Evolutionary conservation across 2,888 invertebrate species (phyloP), one percentile per base, ranked within the genome.

Genomic region (Bugula neritina): DNA sequence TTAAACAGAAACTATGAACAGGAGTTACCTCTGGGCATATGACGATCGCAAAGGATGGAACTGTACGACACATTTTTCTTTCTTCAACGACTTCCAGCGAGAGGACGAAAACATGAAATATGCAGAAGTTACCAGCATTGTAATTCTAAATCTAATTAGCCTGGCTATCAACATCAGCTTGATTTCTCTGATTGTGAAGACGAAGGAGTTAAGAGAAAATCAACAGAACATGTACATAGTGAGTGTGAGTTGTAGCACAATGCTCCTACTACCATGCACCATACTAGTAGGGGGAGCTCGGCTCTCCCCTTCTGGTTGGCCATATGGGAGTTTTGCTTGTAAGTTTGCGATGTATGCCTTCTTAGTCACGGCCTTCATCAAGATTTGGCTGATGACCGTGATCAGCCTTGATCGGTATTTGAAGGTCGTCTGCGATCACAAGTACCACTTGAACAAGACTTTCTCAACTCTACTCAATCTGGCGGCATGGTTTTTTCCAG

Each of bases 81-180:
- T 63, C 31, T 63, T 63, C 31, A 63, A 63, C 27, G 63, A 63
- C 31, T 63, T 63, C 31, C 27, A 5, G 5, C 21, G 63, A 3
- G 29, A 63, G 27, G 63, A 63, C 31, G 63, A 63, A 34, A 63
- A 29, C 25, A 63, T 63, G 63, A 63, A 63, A n/a, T 63, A 63
- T n/a, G 31, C 27, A 13, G 63, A 63, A 27, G n/a, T 63, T 13
- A 31, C 63, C 34, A 31, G 10, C 27, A 31, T 63, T 63, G 27
- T 5, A 21, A 5, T 31, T 17, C 63, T 63, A 2, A 31, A 31
- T 63, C 10, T 63, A 10, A 27, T 63, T 31, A 63, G 63, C 34
- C 31, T 63, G 13, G 10, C 27, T 29, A 31, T 63, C 2, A 63
- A 63, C 31, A 31, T 27, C 31, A 10, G 31, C 3, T 27, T 63